Evolutionary conservation across 2,888 invertebrate species (phyloP).

Genomic region (Andrena haemorrhoa): DNA sequence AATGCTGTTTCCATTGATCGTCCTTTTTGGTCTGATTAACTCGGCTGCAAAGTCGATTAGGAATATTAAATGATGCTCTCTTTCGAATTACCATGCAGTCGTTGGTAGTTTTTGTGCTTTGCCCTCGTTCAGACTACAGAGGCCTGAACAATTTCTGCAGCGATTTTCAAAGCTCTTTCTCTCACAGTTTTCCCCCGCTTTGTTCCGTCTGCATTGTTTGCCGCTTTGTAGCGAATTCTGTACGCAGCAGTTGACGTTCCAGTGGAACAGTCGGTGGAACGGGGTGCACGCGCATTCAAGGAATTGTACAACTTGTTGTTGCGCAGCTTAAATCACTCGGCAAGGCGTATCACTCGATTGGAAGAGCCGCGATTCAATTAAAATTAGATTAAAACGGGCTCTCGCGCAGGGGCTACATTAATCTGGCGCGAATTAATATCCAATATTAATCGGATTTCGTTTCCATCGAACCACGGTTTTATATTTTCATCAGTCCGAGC

Average conservation of each 20-base stretch:
- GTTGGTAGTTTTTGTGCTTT: slow-evolving; percentile 11
- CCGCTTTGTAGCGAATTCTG: slow-evolving; percentile 67
- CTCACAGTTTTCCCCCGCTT: slow-evolving; percentile 26
- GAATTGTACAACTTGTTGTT: slow-evolving; percentile 22
- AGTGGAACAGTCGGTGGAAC: slow-evolving; percentile 42
- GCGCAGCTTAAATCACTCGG: slow-evolving; percentile 34
- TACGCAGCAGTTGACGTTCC: slow-evolving; percentile 51
- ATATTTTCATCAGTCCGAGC: slow-evolving; percentile 18
- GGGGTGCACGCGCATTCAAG: slow-evolving; percentile 8
- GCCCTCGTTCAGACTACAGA: not conserved
- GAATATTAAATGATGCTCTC: slow-evolving; percentile 40
- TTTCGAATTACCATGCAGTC: slow-evolving; percentile 23
- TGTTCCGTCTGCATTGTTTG: slow-evolving; percentile 53
- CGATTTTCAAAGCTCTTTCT: slow-evolving; percentile 51
- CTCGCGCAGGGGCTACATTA: slow-evolving; percentile 25
- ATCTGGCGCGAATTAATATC: slow-evolving; percentile 66
- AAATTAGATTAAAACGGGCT: slow-evolving; percentile 63
- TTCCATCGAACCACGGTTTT: slow-evolving; percentile 39
- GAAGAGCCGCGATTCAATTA: slow-evolving; percentile 53
- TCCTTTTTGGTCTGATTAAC: not conserved
- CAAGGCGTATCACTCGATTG: slow-evolving; percentile 5
- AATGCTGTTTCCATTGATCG: not conserved
- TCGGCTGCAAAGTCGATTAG: slow-evolving; percentile 25
- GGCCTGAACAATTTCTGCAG: slow-evolving; percentile 14
- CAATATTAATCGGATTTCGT: slow-evolving; percentile 66